Percentiles rank a stretch among this genome's conserved stretches.
phyloP scores from a whole-genome alignment of 1,140 invertebrate genomes.

The Pseudomyrmex concolor region DNA sequence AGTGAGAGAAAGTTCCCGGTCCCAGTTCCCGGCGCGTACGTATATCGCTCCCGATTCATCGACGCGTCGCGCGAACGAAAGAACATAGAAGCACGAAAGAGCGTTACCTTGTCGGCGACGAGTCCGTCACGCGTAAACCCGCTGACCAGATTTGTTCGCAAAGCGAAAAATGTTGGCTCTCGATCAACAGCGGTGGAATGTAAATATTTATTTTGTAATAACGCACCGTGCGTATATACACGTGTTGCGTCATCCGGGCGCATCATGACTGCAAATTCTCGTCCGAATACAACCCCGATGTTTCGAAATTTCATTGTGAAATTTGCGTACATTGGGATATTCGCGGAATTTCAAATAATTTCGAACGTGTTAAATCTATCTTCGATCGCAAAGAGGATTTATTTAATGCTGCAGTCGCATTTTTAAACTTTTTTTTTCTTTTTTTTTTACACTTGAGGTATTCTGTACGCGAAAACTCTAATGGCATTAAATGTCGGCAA shows the following conservation, averaged over 20 bases:
- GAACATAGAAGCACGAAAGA: conserved; percentile 43
- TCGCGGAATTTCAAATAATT: conserved; percentile 21
- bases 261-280: conserved; percentile 14
- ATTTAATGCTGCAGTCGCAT: not conserved
- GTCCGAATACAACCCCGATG: not conserved
- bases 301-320: conserved; percentile 4
- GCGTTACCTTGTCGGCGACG: conserved; percentile 52
- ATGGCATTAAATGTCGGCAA: not conserved
- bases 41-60: conserved; percentile 43
- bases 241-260: not conserved
- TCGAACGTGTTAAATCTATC: not conserved
- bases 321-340: conserved; percentile 5
- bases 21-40: conserved; percentile 16
- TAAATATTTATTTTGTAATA: conserved; percentile 54
- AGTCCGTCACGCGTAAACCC: conserved; percentile 24
- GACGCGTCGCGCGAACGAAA: not conserved
- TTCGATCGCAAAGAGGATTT: conserved; percentile 5
- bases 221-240: not conserved
- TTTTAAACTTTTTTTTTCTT: too few relatives aligned
- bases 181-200: not conserved
- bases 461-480: not conserved
- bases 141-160: conserved; percentile 25
- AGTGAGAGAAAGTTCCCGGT: conserved; percentile 5
- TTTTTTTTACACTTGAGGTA: too few relatives aligned
- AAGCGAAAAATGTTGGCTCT: not conserved